phyloP scores from a whole-genome alignment of 2,113 vertebrate species.

The Puma concolor region DNA sequence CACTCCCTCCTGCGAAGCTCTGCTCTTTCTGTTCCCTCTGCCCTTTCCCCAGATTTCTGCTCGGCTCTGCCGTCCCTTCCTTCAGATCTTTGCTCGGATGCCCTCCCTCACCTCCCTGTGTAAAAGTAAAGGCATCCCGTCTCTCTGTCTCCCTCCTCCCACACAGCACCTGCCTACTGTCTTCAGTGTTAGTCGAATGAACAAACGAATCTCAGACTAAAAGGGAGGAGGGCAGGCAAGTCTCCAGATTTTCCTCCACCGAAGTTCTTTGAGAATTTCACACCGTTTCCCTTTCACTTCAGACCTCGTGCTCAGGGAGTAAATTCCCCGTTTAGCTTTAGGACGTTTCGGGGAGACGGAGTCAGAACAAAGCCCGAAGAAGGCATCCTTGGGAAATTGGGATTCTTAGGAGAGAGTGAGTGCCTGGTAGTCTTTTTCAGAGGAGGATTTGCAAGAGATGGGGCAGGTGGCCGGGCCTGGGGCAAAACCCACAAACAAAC shows the following conservation, averaged over 20 bases:
- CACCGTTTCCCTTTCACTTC: background rate
- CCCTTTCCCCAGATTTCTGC: background rate
- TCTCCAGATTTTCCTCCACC: background rate
- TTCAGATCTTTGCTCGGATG: background rate
- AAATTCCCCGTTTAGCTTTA: background rate
- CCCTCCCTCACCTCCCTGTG: background rate
- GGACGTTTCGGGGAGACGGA: background rate
- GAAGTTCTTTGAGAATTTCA: background rate
- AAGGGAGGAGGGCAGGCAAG: background rate
- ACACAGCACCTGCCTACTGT: fast-evolving
- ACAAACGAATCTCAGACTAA: background rate
- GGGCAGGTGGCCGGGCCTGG: background rate
- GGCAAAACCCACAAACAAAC: too few relatives aligned
- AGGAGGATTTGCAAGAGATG: background rate
- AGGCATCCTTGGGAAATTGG: background rate
- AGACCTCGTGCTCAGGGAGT: background rate
- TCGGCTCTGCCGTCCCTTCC: background rate
- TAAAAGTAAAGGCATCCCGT: too few relatives aligned
- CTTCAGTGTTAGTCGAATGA: background rate
- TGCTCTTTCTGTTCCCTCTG: background rate
- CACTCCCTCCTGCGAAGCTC: background rate
- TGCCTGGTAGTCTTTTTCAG: background rate
- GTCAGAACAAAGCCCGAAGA: background rate
- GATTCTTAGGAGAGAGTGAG: background rate
- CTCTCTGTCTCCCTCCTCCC: background rate